Conservation (phyloP, 2,113 vertebrate genomes). For the Eublepharis macularius region DNA sequence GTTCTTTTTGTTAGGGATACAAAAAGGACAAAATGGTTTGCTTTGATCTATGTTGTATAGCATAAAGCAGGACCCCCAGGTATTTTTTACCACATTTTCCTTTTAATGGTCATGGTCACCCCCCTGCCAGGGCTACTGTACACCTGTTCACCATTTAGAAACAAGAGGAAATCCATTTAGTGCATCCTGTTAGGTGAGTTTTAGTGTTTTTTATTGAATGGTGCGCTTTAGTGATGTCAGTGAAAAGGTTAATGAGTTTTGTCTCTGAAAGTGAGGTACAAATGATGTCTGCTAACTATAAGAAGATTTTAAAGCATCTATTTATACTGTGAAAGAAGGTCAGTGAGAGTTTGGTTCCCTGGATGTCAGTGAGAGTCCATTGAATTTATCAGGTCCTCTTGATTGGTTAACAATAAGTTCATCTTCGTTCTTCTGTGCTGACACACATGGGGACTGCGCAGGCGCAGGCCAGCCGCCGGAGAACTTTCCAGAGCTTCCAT, state of each 20-base stretch:
- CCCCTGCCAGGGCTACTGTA: not conserved
- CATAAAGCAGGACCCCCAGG: not conserved
- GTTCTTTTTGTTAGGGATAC: not conserved
- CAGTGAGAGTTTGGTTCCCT: not conserved
- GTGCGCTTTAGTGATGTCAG: not conserved
- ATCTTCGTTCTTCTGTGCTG: too few relatives aligned
- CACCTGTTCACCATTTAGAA: not conserved
- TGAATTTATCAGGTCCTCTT: not conserved
- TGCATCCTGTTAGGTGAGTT: slow-evolving; percentile 7
- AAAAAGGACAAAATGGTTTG: not conserved
- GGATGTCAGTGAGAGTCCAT: too few relatives aligned
- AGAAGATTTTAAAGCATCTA: not conserved
- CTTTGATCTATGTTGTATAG: not conserved
- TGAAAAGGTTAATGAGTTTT: not conserved
- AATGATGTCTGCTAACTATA: not conserved
- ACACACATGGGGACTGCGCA: too few relatives aligned
- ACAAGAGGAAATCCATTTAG: not conserved
- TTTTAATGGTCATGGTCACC: not conserved
- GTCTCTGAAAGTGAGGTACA: not conserved
- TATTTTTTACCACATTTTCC: not conserved
- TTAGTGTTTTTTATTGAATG: slow-evolving; percentile 14
- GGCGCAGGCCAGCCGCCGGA: too few relatives aligned
- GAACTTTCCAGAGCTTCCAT: too few relatives aligned
- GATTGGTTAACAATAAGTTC: not conserved
- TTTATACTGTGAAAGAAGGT: not conserved